A percentile compares a stretch with the other conserved stretches of the same genome.
Evolutionary conservation across 1,140 invertebrate genomes (phyloP).

Genomic region (Augochlora pura): DNA sequence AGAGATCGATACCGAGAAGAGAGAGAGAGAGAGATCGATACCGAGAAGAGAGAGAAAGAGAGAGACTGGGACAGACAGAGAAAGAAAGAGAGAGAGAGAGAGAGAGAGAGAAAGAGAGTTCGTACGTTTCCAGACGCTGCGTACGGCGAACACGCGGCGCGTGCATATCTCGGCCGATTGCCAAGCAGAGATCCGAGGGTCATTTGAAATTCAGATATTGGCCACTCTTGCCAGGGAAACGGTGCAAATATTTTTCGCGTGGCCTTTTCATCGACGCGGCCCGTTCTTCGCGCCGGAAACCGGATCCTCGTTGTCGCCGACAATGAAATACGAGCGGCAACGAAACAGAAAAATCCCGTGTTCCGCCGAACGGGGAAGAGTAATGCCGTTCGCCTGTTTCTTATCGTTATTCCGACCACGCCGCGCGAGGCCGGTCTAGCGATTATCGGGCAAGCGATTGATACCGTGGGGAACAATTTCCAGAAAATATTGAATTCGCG

Average conservation of each 20-base stretch:
- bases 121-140: neutral
- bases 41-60: no score
- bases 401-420: neutral
- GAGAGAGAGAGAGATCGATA: no score
- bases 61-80: no score
- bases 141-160: neutral
- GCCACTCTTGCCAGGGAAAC: neutral
- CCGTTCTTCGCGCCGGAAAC: neutral
- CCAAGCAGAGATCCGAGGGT: slow-evolving; percentile 9
- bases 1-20: neutral
- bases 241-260: slow-evolving; percentile 10
- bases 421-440: no score
- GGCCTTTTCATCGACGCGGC: neutral
- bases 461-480: neutral
- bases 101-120: neutral
- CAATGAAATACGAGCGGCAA: slow-evolving; percentile 9
- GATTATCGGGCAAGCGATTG: neutral
- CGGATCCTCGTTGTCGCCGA: neutral
- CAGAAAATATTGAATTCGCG: no score
- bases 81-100: no score
- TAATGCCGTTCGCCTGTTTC: neutral
- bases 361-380: neutral
- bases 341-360: neutral
- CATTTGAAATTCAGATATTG: slow-evolving; percentile 11
- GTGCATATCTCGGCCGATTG: slow-evolving; percentile 25